A percentile compares a stretch with the other conserved stretches of the same genome.
Conservation (phyloP, 2,888 invertebrate species). For the Chrysopilus asiliformis region DNA sequence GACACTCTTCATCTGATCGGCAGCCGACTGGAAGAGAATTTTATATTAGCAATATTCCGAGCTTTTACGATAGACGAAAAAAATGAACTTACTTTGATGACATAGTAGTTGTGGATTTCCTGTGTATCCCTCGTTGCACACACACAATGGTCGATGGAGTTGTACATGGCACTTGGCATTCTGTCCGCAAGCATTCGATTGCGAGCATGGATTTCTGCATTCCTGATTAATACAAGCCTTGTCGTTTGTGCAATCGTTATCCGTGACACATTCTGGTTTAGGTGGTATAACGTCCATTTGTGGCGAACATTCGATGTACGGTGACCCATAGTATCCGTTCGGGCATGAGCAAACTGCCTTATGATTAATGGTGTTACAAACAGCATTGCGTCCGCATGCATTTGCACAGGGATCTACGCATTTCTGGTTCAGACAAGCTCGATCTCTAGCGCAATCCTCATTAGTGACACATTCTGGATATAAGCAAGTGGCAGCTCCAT, state of each 20-base stretch:
- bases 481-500: conserved; percentile 52
- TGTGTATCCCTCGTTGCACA: conserved; percentile 67
- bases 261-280: conserved; percentile 60
- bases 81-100: conserved; percentile 5
- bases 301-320: conserved; percentile 57
- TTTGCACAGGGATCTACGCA: conserved; percentile 74
- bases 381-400: conserved; percentile 71
- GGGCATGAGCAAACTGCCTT: conserved; percentile 75
- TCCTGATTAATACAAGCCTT: conserved; percentile 65
- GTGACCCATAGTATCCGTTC: conserved; percentile 59
- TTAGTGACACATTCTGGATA: conserved; percentile 82
- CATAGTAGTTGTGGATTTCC: conserved; percentile 72
- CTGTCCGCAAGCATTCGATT: conserved; percentile 52
- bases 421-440: conserved; percentile 67
- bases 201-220: conserved; percentile 63
- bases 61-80: background rate
- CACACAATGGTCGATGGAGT: conserved; percentile 67
- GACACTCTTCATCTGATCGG: conserved; percentile 71
- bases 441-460: conserved; percentile 72
- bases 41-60: background rate
- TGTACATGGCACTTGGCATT: conserved; percentile 69
- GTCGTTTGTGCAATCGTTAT: conserved; percentile 68
- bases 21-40: conserved; percentile 54
- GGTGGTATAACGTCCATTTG: conserved; percentile 39
- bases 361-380: conserved; percentile 67